A percentile compares a stretch with the other conserved stretches of the same genome.
phyloP scores from a whole-genome alignment of 2,113 vertebrate species.

The Delphinapterus leucas region DNA sequence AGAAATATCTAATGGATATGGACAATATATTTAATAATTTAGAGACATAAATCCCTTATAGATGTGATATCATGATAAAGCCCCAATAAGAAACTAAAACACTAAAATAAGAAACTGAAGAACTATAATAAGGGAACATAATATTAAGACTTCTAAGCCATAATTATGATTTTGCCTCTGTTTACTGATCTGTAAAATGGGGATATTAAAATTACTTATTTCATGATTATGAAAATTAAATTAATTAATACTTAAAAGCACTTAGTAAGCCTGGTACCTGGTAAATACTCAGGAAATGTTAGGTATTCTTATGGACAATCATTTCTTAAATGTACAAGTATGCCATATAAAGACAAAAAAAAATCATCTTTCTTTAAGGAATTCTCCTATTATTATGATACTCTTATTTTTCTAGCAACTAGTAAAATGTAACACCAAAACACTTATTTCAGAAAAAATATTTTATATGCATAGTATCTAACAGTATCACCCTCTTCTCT shows the following conservation, averaged over 20 bases:
- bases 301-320: neutral
- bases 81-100: neutral
- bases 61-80: neutral
- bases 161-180: neutral
- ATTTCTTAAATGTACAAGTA: neutral
- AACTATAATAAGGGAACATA: neutral
- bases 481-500: neutral
- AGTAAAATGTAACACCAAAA: constrained; percentile 8
- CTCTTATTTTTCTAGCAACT: constrained; percentile 3
- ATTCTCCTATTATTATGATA: neutral
- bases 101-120: neutral
- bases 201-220: constrained; percentile 19
- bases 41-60: neutral
- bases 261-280: neutral
- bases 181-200: constrained; percentile 12
- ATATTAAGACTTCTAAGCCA: neutral
- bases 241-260: constrained; percentile 22
- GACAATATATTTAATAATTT: neutral
- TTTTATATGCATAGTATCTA: constrained; percentile 3
- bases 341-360: neutral
- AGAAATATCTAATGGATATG: neutral
- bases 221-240: constrained; percentile 26
- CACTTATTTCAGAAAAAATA: neutral
- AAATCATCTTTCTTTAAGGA: neutral
- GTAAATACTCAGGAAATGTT: neutral